Evolutionary conservation across 2,113 vertebrate species (phyloP).

Genomic region (Panthera uncia): DNA sequence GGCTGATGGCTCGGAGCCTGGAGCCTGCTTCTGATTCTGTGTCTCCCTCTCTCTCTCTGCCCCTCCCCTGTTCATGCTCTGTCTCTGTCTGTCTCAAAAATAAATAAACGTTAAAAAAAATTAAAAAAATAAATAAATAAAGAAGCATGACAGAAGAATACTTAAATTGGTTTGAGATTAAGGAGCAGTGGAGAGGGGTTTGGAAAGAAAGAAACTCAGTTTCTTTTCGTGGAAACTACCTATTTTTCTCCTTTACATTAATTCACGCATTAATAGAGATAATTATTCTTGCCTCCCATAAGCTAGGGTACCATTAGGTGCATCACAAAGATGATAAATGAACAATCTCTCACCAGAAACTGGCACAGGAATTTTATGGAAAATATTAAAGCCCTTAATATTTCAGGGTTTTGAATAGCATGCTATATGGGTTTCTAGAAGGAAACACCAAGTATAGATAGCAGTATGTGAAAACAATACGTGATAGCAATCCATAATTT

Average conservation of each 20-base stretch:
- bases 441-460: not conserved
- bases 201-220: not conserved
- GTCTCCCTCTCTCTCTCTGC: too few relatives aligned
- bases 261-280: not conserved
- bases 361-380: not conserved
- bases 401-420: not conserved
- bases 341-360: not conserved
- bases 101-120: too few relatives aligned
- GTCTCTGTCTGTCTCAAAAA: too few relatives aligned
- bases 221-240: fast-evolving
- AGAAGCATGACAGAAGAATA: too few relatives aligned
- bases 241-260: not conserved
- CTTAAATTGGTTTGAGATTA: not conserved
- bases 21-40: too few relatives aligned
- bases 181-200: not conserved
- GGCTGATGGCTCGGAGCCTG: too few relatives aligned
- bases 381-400: not conserved
- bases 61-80: too few relatives aligned
- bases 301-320: fast-evolving
- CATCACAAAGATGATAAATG: not conserved
- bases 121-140: too few relatives aligned
- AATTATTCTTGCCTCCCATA: not conserved
- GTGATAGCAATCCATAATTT: not conserved
- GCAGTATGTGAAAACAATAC: not conserved
- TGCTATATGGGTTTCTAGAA: not conserved